Evolutionary conservation across 2,113 vertebrate species (phyloP), one percentile per base, ranked within the genome.

Genomic region (Neoarius graeffei): DNA sequence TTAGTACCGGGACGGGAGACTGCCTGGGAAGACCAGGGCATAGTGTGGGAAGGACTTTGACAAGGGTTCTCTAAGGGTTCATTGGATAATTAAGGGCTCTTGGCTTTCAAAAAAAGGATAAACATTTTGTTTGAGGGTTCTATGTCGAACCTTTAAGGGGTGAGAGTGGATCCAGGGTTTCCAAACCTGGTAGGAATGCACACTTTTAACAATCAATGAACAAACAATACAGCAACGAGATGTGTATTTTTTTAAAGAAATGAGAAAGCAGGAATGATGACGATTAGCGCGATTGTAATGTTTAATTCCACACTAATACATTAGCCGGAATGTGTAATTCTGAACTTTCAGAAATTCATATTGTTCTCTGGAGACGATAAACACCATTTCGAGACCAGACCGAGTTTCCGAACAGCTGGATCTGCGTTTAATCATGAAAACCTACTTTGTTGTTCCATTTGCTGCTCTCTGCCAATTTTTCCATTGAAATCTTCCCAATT

Each of bases 401-500:
- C 11, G 64, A 66, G 64, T 66, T 57, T 62, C 64, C 48, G 50
- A 86, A 74, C 86, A 88, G 89, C 71, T 89, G 88, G 67, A 48
- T 73, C 20, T 52, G 6, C 15, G 15, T 48, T 54, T 60, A 25
- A 56, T 20, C 14, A 1, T 42, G 2, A 42, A 86, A 14, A 42
- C 64, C 14, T 87, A n/a, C 20, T 14, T 17, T 62, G 15, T 27
- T 83, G 79, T 87, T 90, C 71, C 50, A 25, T 50, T 52, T 60
- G 50, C 15, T 66, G 57, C 74, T 81, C 19, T 15, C 50, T 15
- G 3, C 59, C 56, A 85, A 82, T 83, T 60, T 23, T 76, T 90
- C 11, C 23, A 64, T 86, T 81, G 15, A 50, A 54, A 4, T 19
- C 42, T 17, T 35, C 27, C 27, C 27, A 54, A 60, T 83, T 83